These are phyloP conservation scores for Oxycera nigricornis DNA, from an alignment of 2,888 invertebrate species.

Conservation along the genomic window DNA sequence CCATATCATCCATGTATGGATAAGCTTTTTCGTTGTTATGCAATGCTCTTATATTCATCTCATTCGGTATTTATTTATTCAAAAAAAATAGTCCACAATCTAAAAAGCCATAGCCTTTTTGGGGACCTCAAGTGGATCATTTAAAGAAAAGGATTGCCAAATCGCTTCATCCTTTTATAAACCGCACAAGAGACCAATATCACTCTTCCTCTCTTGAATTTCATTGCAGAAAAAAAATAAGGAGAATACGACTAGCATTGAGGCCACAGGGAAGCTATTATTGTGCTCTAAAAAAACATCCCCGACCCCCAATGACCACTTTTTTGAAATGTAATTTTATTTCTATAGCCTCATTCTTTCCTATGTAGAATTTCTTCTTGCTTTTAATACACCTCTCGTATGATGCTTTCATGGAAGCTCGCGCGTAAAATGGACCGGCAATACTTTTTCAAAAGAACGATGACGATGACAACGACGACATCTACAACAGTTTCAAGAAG, in stretches of 20 bases:
- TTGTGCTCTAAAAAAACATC: constrained; percentile 18
- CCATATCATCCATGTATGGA: too few species aligned
- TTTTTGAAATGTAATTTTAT: constrained; percentile 26
- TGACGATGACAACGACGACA: constrained; percentile 23
- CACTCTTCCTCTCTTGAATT: background rate
- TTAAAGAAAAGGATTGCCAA: constrained; percentile 18
- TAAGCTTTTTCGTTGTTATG: too few species aligned
- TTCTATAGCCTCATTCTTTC: constrained; percentile 9
- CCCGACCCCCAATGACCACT: background rate
- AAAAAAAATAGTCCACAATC: constrained; percentile 6
- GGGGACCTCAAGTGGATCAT: background rate
- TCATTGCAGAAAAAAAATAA: constrained; percentile 19
- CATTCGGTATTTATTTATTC: constrained; percentile 21
- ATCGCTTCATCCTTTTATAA: background rate
- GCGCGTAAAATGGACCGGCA: constrained; percentile 32
- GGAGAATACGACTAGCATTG: background rate
- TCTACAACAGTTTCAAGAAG: constrained; percentile 1
- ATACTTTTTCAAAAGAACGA: constrained; percentile 32
- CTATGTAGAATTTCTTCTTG: background rate
- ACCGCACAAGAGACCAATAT: background rate
- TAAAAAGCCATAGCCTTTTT: background rate
- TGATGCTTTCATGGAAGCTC: constrained; percentile 24
- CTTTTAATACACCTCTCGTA: background rate
- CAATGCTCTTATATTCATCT: background rate
- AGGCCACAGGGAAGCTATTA: constrained; percentile 29